Evolutionary conservation across 2,113 vertebrate genomes (phyloP), one percentile per base, ranked within the genome.

Genomic region (Aix galericulata): DNA sequence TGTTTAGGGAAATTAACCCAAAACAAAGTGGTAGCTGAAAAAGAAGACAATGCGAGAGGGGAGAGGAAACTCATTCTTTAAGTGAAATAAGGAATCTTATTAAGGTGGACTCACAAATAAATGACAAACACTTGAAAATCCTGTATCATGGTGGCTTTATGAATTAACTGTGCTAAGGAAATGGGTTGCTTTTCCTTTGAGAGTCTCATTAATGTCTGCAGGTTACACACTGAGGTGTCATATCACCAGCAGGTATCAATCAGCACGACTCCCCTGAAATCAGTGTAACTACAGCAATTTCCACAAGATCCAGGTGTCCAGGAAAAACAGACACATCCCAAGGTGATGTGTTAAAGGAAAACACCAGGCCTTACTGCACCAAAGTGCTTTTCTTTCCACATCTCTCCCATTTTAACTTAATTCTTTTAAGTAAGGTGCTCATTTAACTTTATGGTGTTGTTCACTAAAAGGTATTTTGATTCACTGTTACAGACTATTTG

Each of bases 1-100:
- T 96, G 55, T 93, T 93, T 91, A 95, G 81, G 74, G 71, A 92
- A 92, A 95, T 91, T 42, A 93, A 81, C 67, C 58, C 81, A 64
- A 94, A 95, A 58, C 86, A 81, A 91, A 88, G 92, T 68, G 84
- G 85, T 62, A 85, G 64, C 52, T 87, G 68, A 86, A 64, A 86
- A 77, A 78, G 26, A 71, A 77, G 58, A 89, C 71, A 74, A 32
- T 79, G 68, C 50, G 42, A 59, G 23, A 68, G 4, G 11, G 26
- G 66, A 78, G 31, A 79, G 44, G 50, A 62, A 85, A 73, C 20
- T 38, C 46, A 36, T 91, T 68, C 66, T 58, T 50, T 66, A 40
- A 29, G 67, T 29, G 26, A 38, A 38, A 71, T 59, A 73, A 63
- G 31, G 25, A 75, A 55, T 11, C 13, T 0, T 4, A 3, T 31